phyloP scores from a whole-genome alignment of 2,888 invertebrate genomes.

The Synergus japonicus region DNA sequence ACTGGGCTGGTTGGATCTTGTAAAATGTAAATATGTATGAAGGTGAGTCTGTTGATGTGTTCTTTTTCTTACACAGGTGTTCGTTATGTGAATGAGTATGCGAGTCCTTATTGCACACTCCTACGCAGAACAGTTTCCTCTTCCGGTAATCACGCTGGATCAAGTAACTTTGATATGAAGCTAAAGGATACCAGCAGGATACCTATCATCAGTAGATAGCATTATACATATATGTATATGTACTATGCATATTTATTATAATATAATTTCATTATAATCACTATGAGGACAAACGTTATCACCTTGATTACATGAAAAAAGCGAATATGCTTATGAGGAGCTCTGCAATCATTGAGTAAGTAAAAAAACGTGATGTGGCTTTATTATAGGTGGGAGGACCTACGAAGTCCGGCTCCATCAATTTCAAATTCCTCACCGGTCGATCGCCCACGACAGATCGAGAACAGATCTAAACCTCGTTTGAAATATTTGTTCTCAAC shows the following conservation, averaged over 20 bases:
- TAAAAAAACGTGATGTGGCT: background rate
- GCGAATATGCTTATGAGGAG: background rate
- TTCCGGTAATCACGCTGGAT: constrained; percentile 63
- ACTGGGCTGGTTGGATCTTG: too few species aligned
- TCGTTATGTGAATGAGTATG: constrained; percentile 50
- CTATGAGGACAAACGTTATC: background rate
- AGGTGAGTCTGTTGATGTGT: background rate
- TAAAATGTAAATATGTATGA: too few species aligned
- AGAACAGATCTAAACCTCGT: constrained; percentile 1
- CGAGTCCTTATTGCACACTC: constrained; percentile 43
- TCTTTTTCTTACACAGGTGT: constrained; percentile 48
- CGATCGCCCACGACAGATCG: constrained; percentile 15
- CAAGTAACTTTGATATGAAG: constrained; percentile 47
- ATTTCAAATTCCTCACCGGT: constrained; percentile 9
- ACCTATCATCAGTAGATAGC: background rate
- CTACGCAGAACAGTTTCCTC: constrained; percentile 58
- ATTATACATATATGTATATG: too few species aligned
- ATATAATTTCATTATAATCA: background rate
- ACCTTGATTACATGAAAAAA: background rate
- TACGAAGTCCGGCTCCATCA: background rate
- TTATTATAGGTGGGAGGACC: background rate
- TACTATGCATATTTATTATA: too few species aligned
- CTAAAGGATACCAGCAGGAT: background rate
- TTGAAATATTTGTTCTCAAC: constrained; percentile 1
- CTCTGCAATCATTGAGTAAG: background rate